Percentiles rank a stretch among this genome's conserved stretches.
phyloP scores from a whole-genome alignment of 2,888 invertebrate genomes.

The Ernsta delagoae region DNA sequence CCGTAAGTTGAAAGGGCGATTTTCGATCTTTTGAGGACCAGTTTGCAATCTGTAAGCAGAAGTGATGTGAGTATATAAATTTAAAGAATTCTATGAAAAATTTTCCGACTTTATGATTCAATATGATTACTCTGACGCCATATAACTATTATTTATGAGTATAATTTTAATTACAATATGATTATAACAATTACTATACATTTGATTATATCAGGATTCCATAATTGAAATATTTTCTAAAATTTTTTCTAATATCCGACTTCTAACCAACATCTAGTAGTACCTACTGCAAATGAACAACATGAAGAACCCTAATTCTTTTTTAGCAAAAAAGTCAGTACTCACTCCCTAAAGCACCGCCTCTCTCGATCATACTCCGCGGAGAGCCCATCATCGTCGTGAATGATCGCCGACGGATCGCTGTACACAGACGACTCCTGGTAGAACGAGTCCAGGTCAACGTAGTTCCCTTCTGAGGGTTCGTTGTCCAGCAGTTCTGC shows the following conservation, averaged over 20 bases:
- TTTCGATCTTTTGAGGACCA: slow-evolving; percentile 71
- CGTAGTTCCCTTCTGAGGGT: slow-evolving; percentile 87
- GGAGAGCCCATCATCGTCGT: slow-evolving; percentile 78
- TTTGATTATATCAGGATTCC: no score
- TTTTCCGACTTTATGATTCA: no score
- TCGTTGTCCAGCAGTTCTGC: slow-evolving; percentile 86
- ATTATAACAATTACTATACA: no score
- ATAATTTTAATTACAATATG: no score
- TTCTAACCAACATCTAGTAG: no score
- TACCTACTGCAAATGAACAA: no score
- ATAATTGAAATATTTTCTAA: no score
- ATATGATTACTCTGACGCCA: no score
- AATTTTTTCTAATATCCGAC: no score
- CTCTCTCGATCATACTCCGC: slow-evolving; percentile 79
- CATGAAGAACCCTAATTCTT: not conserved
- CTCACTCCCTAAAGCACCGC: slow-evolving; percentile 77
- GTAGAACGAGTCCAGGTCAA: slow-evolving; percentile 88
- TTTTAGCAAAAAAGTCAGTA: slow-evolving; percentile 31
- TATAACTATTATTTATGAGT: no score
- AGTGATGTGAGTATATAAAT: not conserved
- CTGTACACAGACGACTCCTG: slow-evolving; percentile 86
- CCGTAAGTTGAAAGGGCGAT: slow-evolving; percentile 72
- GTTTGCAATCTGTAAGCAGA: slow-evolving; percentile 62
- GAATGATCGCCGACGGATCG: slow-evolving; percentile 80
- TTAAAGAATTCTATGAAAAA: no score